phyloP scores from a whole-genome alignment of 2,888 invertebrate species.

The Andrena haemorrhoa region DNA sequence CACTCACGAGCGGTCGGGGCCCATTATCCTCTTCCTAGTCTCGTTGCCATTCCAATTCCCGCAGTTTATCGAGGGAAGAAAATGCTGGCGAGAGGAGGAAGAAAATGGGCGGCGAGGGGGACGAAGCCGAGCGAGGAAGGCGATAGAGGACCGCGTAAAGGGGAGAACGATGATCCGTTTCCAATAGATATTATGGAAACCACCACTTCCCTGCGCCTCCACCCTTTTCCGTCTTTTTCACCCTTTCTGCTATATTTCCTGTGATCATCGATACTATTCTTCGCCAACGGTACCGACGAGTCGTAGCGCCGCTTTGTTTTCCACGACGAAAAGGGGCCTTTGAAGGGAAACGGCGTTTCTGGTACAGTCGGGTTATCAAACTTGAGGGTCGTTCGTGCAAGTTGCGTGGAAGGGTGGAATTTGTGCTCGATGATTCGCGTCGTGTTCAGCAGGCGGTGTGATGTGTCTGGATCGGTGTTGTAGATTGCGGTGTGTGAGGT shows the following conservation, averaged over 20 bases:
- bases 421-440: too few relatives aligned
- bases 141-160: constrained; percentile 16
- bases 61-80: constrained; percentile 48
- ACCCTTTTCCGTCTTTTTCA: neutral
- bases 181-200: constrained; percentile 57
- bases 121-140: neutral
- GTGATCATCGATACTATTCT: constrained; percentile 33
- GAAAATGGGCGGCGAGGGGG: neutral
- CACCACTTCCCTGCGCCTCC: constrained; percentile 12
- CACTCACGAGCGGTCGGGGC: constrained; percentile 50
- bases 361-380: too few relatives aligned
- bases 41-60: constrained; percentile 51
- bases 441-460: too few relatives aligned
- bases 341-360: too few relatives aligned
- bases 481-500: too few relatives aligned
- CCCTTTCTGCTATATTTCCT: neutral
- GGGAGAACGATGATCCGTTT: constrained; percentile 52
- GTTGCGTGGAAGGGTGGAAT: too few relatives aligned
- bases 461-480: too few relatives aligned
- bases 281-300: constrained; percentile 19
- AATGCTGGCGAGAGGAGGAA: constrained; percentile 4
- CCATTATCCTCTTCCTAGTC: constrained; percentile 67
- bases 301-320: too few relatives aligned
- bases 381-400: too few relatives aligned
- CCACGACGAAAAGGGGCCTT: too few relatives aligned